A percentile compares a stretch with the other conserved stretches of the same genome.
These are phyloP conservation scores for Buathra laborator DNA, from an alignment of 2,888 invertebrate species.

Conservation along the genomic window DNA sequence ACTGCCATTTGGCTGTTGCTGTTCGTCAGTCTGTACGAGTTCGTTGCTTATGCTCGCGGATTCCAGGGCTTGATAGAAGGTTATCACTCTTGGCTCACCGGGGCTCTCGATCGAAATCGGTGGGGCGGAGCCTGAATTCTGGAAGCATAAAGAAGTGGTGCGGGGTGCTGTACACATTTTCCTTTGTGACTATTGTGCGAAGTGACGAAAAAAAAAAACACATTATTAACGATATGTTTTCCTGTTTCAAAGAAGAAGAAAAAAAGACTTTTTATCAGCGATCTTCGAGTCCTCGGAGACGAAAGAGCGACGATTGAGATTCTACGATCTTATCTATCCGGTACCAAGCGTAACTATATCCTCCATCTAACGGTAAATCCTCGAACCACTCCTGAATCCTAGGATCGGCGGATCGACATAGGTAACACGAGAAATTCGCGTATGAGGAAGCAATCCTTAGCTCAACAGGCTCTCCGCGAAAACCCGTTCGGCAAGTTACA, in stretches of 20 bases:
- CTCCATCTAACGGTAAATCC: slow-evolving; percentile 76
- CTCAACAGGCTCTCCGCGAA: slow-evolving; percentile 58
- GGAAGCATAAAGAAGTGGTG: slow-evolving; percentile 81
- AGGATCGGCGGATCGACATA: slow-evolving; percentile 70
- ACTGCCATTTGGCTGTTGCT: slow-evolving; percentile 76
- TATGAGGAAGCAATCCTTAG: slow-evolving; percentile 64
- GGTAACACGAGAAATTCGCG: slow-evolving; percentile 67
- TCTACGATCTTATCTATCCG: not conserved
- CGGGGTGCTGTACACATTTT: slow-evolving; percentile 78
- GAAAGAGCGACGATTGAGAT: slow-evolving; percentile 54
- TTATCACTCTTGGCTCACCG: slow-evolving; percentile 81
- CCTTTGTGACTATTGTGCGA: slow-evolving; percentile 40
- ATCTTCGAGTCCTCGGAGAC: slow-evolving; percentile 42
- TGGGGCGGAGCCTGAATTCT: slow-evolving; percentile 78
- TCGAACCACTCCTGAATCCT: slow-evolving; percentile 74
- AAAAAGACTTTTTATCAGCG: not conserved
- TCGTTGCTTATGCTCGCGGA: slow-evolving; percentile 82
- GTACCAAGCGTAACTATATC: slow-evolving; percentile 32
- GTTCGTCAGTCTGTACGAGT: slow-evolving; percentile 73
- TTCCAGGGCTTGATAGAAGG: slow-evolving; percentile 83
- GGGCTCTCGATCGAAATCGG: slow-evolving; percentile 80
- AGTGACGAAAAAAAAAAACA: slow-evolving; percentile 3
- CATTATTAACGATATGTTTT: no score
- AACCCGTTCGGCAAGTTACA: slow-evolving; percentile 77
- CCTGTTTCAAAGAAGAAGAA: not conserved